These are phyloP conservation scores for Brachypalpus laphriformis DNA, from an alignment of 2,888 invertebrate species.

Conservation along the genomic window DNA sequence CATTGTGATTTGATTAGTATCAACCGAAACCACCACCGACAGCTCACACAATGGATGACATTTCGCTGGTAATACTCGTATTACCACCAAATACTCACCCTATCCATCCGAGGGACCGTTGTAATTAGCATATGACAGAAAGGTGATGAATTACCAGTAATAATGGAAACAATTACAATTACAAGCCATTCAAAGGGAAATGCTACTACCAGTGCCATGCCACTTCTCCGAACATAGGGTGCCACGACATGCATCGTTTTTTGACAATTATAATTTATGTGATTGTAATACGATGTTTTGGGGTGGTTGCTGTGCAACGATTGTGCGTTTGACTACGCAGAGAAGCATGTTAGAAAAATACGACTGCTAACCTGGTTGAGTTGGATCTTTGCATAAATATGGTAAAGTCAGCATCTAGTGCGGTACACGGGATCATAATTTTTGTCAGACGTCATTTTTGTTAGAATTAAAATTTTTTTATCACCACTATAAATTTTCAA, in stretches of 20 bases:
- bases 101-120: constrained; percentile 13
- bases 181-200: constrained; percentile 47
- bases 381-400: background rate
- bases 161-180: constrained; percentile 72
- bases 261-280: constrained; percentile 62
- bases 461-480: constrained; percentile 10
- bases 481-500: constrained; percentile 44
- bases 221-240: constrained; percentile 31
- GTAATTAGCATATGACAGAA: constrained; percentile 73
- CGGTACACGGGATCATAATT: constrained; percentile 42
- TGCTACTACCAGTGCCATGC: no score
- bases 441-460: constrained; percentile 33
- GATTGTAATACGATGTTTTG: constrained; percentile 46
- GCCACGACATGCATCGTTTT: constrained; percentile 9
- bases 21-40: constrained; percentile 14
- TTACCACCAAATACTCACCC: constrained; percentile 13
- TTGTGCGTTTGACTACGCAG: constrained; percentile 30
- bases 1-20: constrained; percentile 34
- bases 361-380: constrained; percentile 6
- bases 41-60: constrained; percentile 11
- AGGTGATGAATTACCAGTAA: constrained; percentile 71
- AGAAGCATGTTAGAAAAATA: no score
- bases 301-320: constrained; percentile 41
- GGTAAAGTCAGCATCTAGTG: constrained; percentile 20
- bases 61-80: constrained; percentile 23